Conservation (phyloP, 1,140 invertebrate genomes). For the Caenorhabditis tropicalis region DNA sequence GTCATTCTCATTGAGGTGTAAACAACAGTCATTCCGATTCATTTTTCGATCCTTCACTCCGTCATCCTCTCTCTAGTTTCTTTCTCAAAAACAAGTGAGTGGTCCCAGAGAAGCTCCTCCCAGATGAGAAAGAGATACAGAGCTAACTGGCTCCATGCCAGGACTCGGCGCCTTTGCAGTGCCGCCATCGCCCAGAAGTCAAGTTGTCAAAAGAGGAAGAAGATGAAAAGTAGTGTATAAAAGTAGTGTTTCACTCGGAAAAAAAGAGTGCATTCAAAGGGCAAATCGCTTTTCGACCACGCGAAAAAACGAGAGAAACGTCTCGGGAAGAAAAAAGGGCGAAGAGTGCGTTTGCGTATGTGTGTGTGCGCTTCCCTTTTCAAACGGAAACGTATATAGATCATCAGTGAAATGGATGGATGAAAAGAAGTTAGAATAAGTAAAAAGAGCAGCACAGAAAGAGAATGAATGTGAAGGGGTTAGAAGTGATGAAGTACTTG, state of each 20-base stretch:
- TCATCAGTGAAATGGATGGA: neutral
- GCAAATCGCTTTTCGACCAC: slow-evolving; percentile 37
- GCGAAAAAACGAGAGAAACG: slow-evolving; percentile 13
- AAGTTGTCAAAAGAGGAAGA: slow-evolving; percentile 8
- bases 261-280: slow-evolving; percentile 40
- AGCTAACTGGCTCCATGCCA: neutral
- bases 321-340: slow-evolving; percentile 31
- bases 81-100: neutral
- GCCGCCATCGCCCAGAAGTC: neutral
- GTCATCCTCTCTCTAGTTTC: neutral
- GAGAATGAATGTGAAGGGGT: neutral
- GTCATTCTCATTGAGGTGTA: neutral
- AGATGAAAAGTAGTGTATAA: slow-evolving; percentile 23
- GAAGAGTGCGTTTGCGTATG: slow-evolving; percentile 41
- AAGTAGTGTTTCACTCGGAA: slow-evolving; percentile 32
- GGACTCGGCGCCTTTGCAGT: neutral
- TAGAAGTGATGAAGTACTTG: slow-evolving; percentile 20
- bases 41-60: neutral
- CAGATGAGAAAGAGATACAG: neutral
- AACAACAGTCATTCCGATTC: neutral
- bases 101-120: neutral
- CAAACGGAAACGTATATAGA: slow-evolving; percentile 6
- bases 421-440: neutral
- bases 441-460: too few species aligned
- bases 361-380: slow-evolving; percentile 11